These are phyloP conservation scores for Synaphobranchus kaupii DNA, from an alignment of 2,797 vertebrate genomes.

Conservation along the genomic window DNA sequence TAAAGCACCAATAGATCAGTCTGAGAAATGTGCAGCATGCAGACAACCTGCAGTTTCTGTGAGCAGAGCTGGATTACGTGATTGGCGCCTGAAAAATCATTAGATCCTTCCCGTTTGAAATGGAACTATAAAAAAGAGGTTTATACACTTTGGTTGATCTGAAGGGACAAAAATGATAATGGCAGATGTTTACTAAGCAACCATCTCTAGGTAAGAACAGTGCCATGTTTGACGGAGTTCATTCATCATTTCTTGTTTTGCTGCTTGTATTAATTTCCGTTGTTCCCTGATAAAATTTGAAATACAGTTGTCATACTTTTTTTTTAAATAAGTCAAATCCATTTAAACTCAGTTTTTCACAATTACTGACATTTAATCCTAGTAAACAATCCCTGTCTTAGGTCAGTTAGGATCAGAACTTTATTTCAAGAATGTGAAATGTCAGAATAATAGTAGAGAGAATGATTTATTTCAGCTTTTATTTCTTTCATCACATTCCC, in stretches of 20 bases:
- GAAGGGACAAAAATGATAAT: slow-evolving; percentile 41
- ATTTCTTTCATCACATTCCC: too few relatives aligned
- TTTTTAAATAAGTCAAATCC: too few relatives aligned
- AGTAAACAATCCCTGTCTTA: too few relatives aligned
- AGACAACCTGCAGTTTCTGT: not conserved
- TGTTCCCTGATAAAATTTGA: not conserved
- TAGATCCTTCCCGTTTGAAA: slow-evolving; percentile 32
- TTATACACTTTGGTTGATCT: slow-evolving; percentile 50
- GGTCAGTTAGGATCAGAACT: too few relatives aligned
- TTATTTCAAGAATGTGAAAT: too few relatives aligned
- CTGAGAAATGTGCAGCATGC: not conserved
- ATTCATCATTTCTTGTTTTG: not conserved
- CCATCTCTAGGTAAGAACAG: slow-evolving; percentile 15
- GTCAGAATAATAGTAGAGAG: too few relatives aligned
- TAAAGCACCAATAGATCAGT: too few relatives aligned
- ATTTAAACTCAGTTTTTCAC: too few relatives aligned
- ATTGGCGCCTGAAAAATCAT: slow-evolving; percentile 47
- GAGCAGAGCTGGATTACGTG: slow-evolving; percentile 37
- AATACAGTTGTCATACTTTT: too few relatives aligned
- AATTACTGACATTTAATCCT: too few relatives aligned
- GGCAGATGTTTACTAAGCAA: slow-evolving; percentile 37
- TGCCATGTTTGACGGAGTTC: not conserved
- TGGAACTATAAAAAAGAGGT: slow-evolving; percentile 44
- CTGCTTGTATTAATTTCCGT: not conserved
- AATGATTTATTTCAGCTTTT: too few relatives aligned